Base-by-base conservation (phyloP, 2,888 invertebrate species). In the Thymelicus lineola region DNA sequence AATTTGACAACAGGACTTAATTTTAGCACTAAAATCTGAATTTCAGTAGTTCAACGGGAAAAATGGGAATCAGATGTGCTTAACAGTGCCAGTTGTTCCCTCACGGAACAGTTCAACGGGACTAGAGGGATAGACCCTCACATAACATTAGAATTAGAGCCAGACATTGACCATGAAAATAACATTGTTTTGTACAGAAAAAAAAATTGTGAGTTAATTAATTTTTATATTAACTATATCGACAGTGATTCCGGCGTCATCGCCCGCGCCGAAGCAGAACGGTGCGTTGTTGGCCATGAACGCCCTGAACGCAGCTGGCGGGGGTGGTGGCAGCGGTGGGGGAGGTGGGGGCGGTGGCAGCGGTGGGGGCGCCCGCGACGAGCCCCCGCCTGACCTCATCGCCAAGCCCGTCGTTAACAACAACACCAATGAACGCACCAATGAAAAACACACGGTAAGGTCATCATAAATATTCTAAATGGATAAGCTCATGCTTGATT, bases 391-490 rank as follows among this genome's bases (percentile, higher is more conserved):
- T 36, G 75, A 74, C 45, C 65, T 66, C 62, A 75, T 76, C 69
- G 76, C 75, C 69, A 75, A 74, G 70, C 70, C 77, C 61, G 69
- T 75, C 38, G 72, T 74, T 77, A 89, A 90, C 83, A 89, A 89
- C 82, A 88, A 89, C 80, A 79, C 85, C 67, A 73, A 81, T 75
- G 85, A 94, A 81, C 88, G 89, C 80, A 79, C 85, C 67, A 73
- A 81, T 75, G 85, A 94, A 81, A 89, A 90, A 71, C 88, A 82
- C 55, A 78, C 87, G 71, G 90, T 91, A 48, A 75, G 81, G 75
- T 6, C 46, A 15, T 61, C 4, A 36, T 36, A 7, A 36, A 36
- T 36, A 36, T 36, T 36, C 36, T 36, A 7, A 36, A 38, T 1
- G 7, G 9, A 38, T 38, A 7, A 38, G 1, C 7, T 38, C 10